phyloP scores from a whole-genome alignment of 2,888 invertebrate genomes.

The Zelleria hepariella region DNA sequence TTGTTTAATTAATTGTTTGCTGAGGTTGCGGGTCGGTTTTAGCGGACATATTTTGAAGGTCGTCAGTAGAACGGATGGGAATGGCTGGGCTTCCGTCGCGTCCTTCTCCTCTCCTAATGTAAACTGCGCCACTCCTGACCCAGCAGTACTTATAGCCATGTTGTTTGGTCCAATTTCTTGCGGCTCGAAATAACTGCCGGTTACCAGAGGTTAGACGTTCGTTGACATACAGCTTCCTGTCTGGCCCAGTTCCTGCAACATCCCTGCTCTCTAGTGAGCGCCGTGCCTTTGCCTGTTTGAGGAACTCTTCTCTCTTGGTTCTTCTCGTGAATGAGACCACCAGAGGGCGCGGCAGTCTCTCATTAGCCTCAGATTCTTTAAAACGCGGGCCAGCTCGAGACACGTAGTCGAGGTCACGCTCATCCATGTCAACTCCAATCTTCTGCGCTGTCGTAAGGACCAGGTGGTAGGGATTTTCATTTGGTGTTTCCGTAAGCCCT shows the following conservation, averaged over 20 bases:
- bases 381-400: not conserved
- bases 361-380: not conserved
- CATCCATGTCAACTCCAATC: not conserved
- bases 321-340: slow-evolving; percentile 6
- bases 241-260: not conserved
- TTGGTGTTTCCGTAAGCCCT: not conserved
- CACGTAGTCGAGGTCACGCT: not conserved
- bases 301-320: not conserved
- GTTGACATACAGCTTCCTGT: not conserved
- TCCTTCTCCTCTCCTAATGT: not conserved
- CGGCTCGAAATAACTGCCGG: not conserved
- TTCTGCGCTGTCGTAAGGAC: not conserved
- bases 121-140: not conserved
- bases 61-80: not conserved
- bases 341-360: not conserved
- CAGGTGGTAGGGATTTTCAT: not conserved
- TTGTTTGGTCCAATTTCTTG: not conserved
- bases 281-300: not conserved
- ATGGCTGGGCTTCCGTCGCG: not conserved
- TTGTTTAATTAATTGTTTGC: too few relatives aligned
- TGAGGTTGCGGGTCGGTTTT: too few relatives aligned
- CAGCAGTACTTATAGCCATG: not conserved
- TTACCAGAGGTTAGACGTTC: not conserved
- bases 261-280: not conserved
- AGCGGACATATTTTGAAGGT: not conserved